Base-by-base conservation (phyloP, 2,113 vertebrate species). In the Globicephala melas region DNA sequence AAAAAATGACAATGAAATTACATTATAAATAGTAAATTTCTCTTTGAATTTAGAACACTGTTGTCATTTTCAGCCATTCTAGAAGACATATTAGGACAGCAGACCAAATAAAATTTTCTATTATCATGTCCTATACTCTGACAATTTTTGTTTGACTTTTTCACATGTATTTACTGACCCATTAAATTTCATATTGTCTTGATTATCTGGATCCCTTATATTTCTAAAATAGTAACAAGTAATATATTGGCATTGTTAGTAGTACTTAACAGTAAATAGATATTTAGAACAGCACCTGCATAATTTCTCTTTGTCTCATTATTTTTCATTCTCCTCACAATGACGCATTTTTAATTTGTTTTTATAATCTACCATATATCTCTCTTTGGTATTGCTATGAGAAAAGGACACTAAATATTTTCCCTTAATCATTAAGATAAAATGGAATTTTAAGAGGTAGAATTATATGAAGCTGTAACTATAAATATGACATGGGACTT, bases 381-480 rank as follows among this genome's bases (percentile, higher is more conserved):
- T 92, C 53, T 89, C 33, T 47, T 73, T 18, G 20, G 1, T 62
- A 83, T 26, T 89, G 3, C 9, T 89, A 10, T 58, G 23, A 89
- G 23, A 82, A 38, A 58, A 47, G 0, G n/a, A 4, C 14, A 88
- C 62, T 92, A 53, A 94, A 77, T 87, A 65, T 76, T 80, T 70
- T 79, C 20, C 12, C 28, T 77, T 21, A 70, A 74, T 94, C n/a
- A 28, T 28, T 88, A 91, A 96, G 20, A 74, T 89, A 86, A 87
- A 93, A 94, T 83, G 12, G 17, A 89, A 95, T 70, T 96, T 80
- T 79, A 91, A 87, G 15, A 74, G 17, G 3, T 8, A 87, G 33
- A 77, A 83, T 92, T 87, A 65, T n/a, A 55, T 26, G 58, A 92
- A 94, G 14, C 3, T 92, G 3, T 96, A n/a, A 70, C 31, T 96